Evolutionary conservation across 2,113 vertebrate genomes (phyloP).

Genomic region (Elachura formosa): DNA sequence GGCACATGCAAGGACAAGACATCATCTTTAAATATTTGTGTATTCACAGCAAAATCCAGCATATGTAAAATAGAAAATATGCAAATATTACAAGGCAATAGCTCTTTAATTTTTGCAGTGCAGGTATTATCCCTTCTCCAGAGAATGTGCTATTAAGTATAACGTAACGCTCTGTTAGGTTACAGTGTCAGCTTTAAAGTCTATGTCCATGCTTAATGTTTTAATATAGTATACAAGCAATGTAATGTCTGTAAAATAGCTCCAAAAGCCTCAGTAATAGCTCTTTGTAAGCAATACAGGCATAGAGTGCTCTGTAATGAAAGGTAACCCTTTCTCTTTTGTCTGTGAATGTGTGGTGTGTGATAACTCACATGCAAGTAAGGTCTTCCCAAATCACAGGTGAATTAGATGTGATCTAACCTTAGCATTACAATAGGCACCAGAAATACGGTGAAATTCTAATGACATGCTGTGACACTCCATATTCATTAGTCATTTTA

Average conservation of each 20-base stretch:
- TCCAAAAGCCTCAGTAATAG: background rate
- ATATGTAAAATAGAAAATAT: slow-evolving; percentile 9
- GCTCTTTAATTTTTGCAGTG: background rate
- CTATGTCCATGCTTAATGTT: background rate
- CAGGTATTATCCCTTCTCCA: background rate
- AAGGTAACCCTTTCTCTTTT: background rate
- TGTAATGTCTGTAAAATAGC: background rate
- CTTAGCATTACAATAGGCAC: background rate
- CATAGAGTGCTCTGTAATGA: background rate
- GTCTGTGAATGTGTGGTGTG: background rate
- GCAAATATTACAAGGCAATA: slow-evolving; percentile 65
- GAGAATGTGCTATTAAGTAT: background rate
- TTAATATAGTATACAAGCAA: background rate
- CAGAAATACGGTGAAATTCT: slow-evolving; percentile 5
- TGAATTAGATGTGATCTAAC: slow-evolving; percentile 11
- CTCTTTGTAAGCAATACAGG: background rate
- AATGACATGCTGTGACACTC: slow-evolving; percentile 12
- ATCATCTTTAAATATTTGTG: slow-evolving; percentile 56
- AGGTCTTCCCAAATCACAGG: background rate
- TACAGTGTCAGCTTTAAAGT: background rate
- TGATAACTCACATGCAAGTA: slow-evolving; percentile 35
- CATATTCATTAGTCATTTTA: slow-evolving; percentile 41
- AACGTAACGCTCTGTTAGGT: background rate
- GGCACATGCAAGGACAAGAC: slow-evolving; percentile 16
- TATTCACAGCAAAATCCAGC: slow-evolving; percentile 19